Base-by-base conservation (phyloP, 2,797 vertebrate genomes). In the Sebastes nivosus region DNA sequence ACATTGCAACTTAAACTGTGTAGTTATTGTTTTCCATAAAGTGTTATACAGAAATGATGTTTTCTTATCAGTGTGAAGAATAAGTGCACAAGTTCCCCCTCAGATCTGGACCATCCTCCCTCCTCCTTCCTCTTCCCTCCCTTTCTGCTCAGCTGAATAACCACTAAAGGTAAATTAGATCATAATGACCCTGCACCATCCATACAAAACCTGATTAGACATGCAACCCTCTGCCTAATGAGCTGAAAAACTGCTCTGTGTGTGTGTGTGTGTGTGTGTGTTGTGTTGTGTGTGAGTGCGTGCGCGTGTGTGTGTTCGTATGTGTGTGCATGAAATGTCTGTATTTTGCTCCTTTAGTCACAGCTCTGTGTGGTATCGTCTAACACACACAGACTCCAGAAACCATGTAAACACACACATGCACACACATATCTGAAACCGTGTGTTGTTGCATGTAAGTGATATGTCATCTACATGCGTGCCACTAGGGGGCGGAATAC, bases 151-250 rank as follows among this genome's bases (percentile, higher is more conserved):
- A 97, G 96, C 96, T 99, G 98, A 98, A 99, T 99, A 97, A 97
- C 97, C 96, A 96, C 96, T 96, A 96, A 97, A 97, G 97, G 96
- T 90, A 98, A 98, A 98, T 98, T 96, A 97, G 97, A 96, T 97
- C 97, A 98, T 98, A 98, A 98, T 97, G 97, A 98, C 96, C 97
- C 92, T 95, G 94, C 85, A 88, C 94, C 96, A 95, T 96, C 95
- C 91, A 94, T 93, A 98, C 97, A 99, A 98, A 98, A 97, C 97
- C 97, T 97, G 97, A 99, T 99, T 98, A 96, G 97, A 98, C 96
- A 98, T 95, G 97, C 97, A 97, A 96, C 97, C 97, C 96, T 97
- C 96, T 97, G 97, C 95, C 96, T 99, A 99, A 99, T 99, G 98
- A 99, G 97, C 96, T 98, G 97, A 98, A 97, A 98, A 97, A 95